A percentile compares a stretch with the other conserved stretches of the same genome.
Evolutionary conservation across 2,113 vertebrate species (phyloP).

Genomic region (Thalassarche chlororhynchos): DNA sequence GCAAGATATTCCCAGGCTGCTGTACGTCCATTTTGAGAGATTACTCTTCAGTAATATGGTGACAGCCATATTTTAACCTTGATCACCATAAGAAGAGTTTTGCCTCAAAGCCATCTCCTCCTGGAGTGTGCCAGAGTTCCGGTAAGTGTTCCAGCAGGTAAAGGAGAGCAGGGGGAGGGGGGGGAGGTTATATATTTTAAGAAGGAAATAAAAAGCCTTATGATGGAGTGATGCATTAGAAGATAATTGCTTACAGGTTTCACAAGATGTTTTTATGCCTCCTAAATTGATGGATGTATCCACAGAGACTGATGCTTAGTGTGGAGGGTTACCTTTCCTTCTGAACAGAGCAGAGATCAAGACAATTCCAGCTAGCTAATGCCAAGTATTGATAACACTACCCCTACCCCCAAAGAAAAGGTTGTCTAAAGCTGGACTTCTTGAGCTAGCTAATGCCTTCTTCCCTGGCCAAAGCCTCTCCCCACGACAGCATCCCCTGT

Average conservation of each 20-base stretch:
- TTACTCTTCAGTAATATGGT: background rate
- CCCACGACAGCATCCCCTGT: background rate
- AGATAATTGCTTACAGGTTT: slow-evolving; percentile 19
- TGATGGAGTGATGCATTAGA: background rate
- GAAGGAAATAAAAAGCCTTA: background rate
- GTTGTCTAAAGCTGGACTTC: background rate
- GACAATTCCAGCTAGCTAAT: background rate
- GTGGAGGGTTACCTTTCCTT: background rate
- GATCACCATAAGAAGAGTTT: background rate
- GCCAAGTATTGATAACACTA: background rate
- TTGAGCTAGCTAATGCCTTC: background rate
- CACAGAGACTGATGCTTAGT: background rate
- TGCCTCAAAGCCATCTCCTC: background rate
- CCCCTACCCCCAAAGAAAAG: background rate
- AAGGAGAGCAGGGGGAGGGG: background rate
- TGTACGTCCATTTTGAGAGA: background rate
- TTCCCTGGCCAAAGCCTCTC: background rate
- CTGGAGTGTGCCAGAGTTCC: background rate
- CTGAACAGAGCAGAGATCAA: background rate
- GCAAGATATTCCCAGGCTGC: background rate
- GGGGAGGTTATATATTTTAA: background rate
- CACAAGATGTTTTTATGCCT: slow-evolving; percentile 26
- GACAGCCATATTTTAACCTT: background rate
- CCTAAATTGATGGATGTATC: background rate
- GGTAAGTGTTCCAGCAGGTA: background rate